These are phyloP conservation scores for Cercopithecus petaurista DNA, from an alignment of 2,797 vertebrate species.

Conservation along the genomic window DNA sequence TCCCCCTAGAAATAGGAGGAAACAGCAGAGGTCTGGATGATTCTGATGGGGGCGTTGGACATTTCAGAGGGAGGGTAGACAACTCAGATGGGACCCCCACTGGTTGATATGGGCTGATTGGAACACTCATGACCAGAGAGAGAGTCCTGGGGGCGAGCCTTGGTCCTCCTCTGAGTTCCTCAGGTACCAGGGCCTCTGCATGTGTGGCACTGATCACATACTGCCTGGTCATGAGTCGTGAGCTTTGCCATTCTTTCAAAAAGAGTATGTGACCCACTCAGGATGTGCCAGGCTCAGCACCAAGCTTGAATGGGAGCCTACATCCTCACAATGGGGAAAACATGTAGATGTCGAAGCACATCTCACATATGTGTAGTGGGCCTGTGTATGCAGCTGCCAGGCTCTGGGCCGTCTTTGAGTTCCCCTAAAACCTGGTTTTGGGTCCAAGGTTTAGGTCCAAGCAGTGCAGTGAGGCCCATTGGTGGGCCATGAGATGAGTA, in stretches of 20 bases:
- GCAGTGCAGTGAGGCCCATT: neutral
- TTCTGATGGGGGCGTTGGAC: neutral
- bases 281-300: too few species aligned
- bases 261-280: rapidly evolving
- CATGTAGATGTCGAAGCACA: neutral
- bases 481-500: neutral
- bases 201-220: too few species aligned
- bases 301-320: neutral
- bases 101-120: neutral
- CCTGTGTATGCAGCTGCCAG: rapidly evolving
- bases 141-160: neutral
- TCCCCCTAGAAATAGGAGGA: neutral
- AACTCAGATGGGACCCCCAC: neutral
- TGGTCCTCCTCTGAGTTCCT: neutral
- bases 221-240: neutral
- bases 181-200: neutral
- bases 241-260: neutral
- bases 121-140: neutral
- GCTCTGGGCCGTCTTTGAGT: neutral
- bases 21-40: neutral
- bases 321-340: neutral
- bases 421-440: neutral
- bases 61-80: neutral
- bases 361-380: too few species aligned
- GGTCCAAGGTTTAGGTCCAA: too few species aligned